phyloP scores from a whole-genome alignment of 2,113 vertebrate genomes.

The Oceanites oceanicus region DNA sequence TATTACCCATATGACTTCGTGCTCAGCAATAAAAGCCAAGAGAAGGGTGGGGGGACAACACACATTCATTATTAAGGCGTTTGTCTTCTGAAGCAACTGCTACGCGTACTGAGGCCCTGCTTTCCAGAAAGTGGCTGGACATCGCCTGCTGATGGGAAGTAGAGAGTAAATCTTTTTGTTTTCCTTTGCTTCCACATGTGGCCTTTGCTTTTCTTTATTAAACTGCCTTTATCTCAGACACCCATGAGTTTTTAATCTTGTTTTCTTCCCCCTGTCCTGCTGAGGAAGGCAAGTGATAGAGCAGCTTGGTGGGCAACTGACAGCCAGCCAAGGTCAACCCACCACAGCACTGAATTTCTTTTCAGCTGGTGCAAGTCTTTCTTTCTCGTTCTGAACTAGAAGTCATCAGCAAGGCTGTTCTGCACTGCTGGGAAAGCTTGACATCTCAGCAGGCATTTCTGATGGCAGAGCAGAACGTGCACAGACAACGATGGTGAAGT shows the following conservation, averaged over 20 bases:
- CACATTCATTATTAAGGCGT: neutral
- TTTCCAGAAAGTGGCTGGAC: neutral
- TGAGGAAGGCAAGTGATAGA: neutral
- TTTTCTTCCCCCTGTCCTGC: neutral
- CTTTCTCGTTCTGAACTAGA: neutral
- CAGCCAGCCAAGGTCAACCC: neutral
- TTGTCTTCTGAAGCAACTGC: neutral
- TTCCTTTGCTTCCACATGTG: neutral
- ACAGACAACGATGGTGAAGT: neutral
- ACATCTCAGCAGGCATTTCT: neutral
- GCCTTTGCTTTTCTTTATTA: neutral
- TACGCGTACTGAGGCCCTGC: accelerated
- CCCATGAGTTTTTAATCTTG: neutral
- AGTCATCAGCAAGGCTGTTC: neutral
- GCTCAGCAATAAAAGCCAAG: too few relatives aligned
- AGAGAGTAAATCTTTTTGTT: neutral
- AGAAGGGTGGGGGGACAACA: too few relatives aligned
- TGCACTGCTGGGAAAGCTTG: neutral
- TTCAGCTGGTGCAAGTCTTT: neutral
- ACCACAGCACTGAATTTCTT: neutral
- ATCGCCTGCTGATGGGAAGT: neutral
- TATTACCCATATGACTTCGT: too few relatives aligned
- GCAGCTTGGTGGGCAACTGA: neutral
- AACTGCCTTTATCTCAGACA: neutral
- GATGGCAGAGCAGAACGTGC: neutral